Evolutionary conservation across 64 coral and sea anemone genomes (phyloP), one percentile per base, ranked within the genome.

Genomic region (Stichodactyla mertensii): DNA sequence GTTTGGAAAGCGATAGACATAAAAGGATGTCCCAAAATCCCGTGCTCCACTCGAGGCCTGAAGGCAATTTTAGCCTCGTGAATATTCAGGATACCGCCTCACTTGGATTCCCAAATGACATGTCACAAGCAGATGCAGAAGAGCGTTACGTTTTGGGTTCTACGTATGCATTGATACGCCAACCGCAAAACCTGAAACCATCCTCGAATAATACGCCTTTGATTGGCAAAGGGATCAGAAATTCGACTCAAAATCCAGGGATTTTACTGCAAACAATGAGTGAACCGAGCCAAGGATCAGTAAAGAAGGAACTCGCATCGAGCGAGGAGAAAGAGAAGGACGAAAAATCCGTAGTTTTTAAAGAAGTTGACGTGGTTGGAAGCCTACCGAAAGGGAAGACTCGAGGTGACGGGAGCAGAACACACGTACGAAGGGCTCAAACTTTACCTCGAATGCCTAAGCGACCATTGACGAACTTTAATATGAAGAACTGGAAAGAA

Each of bases 151-250:
- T 58, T 23, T 80, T 92, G 36, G 89, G 89, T 15, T 87, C 84
- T 77, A 83, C 90, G 55, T 92, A 92, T 80, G 85, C 85, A 10
- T 45, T 92, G 61, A 58, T 92, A 52, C 77, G 85, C 26, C 90
- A 87, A 92, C 85, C 90, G 60, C 51, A 81, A 81, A 26, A 31
- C 69, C 69, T 12, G 11, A 31, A 4, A 27, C 26, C 64, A 22
- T 20, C 24, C 10, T 27, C 7, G 4, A 74, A 36, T 74, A 74
- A 74, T 31, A 11, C 69, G 7, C 27, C 36, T 13, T 74, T 31
- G 10, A 8, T 9, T 23, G 11, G 24, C 24, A n/a, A 74, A 74
- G 69, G 10, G 24, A 12, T 74, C 11, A 74, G 4, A 31, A 28
- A 31, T 11, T 31, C 69, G 69, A 74, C 10, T 23, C 69, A 74